A percentile compares a stretch with the other conserved stretches of the same genome.
Evolutionary conservation across 2,888 invertebrate genomes (phyloP).

Genomic region (Gymnosoma rotundatum): DNA sequence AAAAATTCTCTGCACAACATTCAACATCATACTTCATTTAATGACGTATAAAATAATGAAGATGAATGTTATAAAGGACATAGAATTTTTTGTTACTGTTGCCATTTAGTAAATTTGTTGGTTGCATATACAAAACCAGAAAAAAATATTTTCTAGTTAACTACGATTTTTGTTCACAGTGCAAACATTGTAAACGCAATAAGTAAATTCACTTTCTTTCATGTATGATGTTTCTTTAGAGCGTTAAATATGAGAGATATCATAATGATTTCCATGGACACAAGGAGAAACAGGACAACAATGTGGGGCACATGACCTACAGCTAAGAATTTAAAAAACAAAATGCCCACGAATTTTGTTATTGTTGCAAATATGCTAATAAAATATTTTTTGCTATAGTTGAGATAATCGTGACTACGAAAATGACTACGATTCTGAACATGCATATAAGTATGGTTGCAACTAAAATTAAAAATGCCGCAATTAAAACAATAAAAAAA

Average conservation of each 20-base stretch:
- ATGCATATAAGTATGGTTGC: not conserved
- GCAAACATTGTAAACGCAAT: no score
- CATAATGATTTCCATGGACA: no score
- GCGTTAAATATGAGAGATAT: no score
- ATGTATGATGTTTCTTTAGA: no score
- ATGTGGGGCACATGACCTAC: no score
- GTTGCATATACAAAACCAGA: not conserved
- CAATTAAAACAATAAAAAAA: not conserved
- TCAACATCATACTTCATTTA: constrained; percentile 54
- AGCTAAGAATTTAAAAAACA: no score
- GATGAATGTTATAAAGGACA: constrained; percentile 59
- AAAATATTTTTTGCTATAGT: no score
- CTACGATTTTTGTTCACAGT: not conserved
- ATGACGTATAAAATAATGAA: constrained; percentile 70
- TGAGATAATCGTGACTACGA: not conserved
- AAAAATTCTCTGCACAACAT: constrained; percentile 25
- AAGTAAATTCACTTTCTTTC: no score
- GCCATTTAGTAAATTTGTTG: constrained; percentile 11
- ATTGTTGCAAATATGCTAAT: no score
- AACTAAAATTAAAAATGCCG: no score
- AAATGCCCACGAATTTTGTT: no score
- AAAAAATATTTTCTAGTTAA: not conserved
- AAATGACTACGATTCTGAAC: not conserved
- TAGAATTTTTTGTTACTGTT: not conserved
- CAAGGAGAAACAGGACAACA: no score